phyloP scores from a whole-genome alignment of 2,888 invertebrate species.

The Ellobium chinense region DNA sequence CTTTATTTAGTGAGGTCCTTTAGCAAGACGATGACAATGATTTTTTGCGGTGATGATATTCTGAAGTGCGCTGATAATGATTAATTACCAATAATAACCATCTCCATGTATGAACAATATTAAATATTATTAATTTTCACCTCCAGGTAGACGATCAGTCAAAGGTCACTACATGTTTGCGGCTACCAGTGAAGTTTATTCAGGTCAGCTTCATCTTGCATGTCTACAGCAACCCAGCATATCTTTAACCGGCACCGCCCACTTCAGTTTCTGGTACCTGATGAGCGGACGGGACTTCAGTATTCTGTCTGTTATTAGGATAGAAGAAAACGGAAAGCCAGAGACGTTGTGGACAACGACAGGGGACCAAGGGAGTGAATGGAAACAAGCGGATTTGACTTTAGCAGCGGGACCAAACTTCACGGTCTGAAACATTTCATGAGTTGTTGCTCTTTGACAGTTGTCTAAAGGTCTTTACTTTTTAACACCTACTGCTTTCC shows the following conservation, averaged over 20 bases:
- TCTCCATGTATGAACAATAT: too few relatives aligned
- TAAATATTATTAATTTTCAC: too few relatives aligned
- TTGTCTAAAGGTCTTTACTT: too few relatives aligned
- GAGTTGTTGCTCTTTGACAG: too few relatives aligned
- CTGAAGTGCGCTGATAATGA: too few relatives aligned
- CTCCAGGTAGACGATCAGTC: too few relatives aligned
- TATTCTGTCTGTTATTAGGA: background rate
- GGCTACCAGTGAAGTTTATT: background rate
- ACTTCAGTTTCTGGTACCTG: background rate
- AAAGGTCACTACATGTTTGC: background rate
- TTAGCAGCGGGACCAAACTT: background rate
- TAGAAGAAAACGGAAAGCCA: background rate
- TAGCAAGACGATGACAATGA: too few relatives aligned
- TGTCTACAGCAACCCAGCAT: background rate
- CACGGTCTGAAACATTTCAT: too few relatives aligned
- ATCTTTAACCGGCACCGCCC: background rate
- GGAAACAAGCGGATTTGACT: background rate
- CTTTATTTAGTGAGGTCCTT: too few relatives aligned
- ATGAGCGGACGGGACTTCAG: background rate
- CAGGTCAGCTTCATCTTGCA: background rate
- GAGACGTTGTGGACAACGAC: background rate
- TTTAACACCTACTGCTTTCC: too few relatives aligned
- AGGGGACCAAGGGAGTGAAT: background rate
- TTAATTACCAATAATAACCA: too few relatives aligned
- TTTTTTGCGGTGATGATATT: too few relatives aligned